A percentile compares a stretch with the other conserved stretches of the same genome.
These are phyloP conservation scores for Colossoma macropomum DNA, from an alignment of 2,113 vertebrate genomes.

Conservation along the genomic window DNA sequence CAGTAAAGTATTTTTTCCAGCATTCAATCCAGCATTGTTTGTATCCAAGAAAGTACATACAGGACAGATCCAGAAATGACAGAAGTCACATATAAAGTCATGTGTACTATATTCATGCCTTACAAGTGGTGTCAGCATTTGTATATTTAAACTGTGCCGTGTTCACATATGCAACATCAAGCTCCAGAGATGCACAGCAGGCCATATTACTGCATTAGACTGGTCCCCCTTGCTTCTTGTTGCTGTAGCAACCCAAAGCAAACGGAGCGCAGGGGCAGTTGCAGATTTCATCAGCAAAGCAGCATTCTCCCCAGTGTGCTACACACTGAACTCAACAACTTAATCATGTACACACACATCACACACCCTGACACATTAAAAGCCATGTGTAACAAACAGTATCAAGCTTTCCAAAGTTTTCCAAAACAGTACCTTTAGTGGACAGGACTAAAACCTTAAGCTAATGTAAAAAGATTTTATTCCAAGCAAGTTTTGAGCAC, in stretches of 20 bases:
- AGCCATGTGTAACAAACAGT: neutral
- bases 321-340: neutral
- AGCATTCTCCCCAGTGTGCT: constrained; percentile 6
- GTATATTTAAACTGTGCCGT: neutral
- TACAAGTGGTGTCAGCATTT: neutral
- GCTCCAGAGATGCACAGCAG: neutral
- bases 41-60: no score
- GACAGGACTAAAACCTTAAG: neutral
- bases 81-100: neutral
- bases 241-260: constrained; percentile 34
- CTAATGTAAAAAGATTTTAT: no score
- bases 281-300: no score
- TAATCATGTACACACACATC: neutral
- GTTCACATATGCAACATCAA: neutral
- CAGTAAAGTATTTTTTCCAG: no score
- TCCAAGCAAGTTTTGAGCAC: no score
- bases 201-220: neutral
- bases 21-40: no score
- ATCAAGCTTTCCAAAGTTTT: neutral
- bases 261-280: neutral
- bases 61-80: neutral
- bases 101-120: no score
- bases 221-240: neutral
- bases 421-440: no score
- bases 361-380: neutral